Percentiles rank a stretch among this genome's conserved stretches.
phyloP scores from a whole-genome alignment of 2,797 vertebrate species.

The Aulostomus chinensis region DNA sequence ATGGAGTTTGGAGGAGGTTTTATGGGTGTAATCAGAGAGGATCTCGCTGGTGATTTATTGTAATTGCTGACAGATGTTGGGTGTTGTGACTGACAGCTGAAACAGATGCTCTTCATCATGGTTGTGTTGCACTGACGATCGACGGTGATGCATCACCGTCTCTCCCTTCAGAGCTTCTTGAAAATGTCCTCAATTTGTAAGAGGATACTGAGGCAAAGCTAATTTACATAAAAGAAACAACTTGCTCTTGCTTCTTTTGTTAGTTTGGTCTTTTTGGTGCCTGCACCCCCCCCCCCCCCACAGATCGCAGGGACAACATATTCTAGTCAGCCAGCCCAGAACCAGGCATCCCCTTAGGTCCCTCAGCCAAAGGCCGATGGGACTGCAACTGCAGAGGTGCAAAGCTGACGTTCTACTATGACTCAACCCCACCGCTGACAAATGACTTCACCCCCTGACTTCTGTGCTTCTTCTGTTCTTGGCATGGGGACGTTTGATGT shows the following conservation, averaged over 20 bases:
- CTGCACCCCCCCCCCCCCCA: too few species aligned
- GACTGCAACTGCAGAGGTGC: neutral
- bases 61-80: conserved; percentile 4
- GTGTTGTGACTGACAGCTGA: conserved; percentile 1
- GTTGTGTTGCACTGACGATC: conserved; percentile 47
- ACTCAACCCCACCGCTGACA: too few species aligned
- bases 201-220: too few species aligned
- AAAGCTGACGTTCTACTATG: neutral
- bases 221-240: too few species aligned
- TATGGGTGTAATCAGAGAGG: neutral
- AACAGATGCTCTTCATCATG: conserved; percentile 12
- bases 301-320: too few species aligned
- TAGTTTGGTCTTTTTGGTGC: too few species aligned
- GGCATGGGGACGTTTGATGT: too few species aligned
- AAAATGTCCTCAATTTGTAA: conserved; percentile 50
- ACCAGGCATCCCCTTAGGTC: too few species aligned
- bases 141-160: conserved; percentile 35
- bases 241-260: conserved; percentile 16
- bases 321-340: too few species aligned
- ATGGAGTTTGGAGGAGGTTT: neutral
- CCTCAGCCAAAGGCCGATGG: too few species aligned
- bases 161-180: conserved; percentile 38
- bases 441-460: too few species aligned
- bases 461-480: too few species aligned
- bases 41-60: neutral